Evolutionary conservation across 2,888 invertebrate species (phyloP).

Genomic region (Gymnoscelis rufifasciata): DNA sequence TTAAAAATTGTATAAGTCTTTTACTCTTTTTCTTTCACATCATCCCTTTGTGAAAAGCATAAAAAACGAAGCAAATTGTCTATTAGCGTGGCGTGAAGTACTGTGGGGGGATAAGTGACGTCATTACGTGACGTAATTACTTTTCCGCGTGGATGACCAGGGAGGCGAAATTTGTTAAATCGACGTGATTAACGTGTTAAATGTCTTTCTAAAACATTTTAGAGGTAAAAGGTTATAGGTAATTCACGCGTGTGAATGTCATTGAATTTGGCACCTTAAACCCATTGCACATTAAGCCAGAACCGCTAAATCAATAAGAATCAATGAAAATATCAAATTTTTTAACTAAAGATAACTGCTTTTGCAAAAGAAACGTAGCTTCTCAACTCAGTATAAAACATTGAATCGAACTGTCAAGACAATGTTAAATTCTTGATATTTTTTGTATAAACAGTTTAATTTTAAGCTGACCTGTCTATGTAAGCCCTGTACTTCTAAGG

Average conservation of each 20-base stretch:
- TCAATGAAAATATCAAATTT: too few species aligned
- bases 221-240: constrained; percentile 40
- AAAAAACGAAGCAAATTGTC: constrained; percentile 69
- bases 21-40: background rate
- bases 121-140: constrained; percentile 75
- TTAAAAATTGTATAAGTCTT: too few species aligned
- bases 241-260: constrained; percentile 25
- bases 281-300: background rate
- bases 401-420: too few species aligned
- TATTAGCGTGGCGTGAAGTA: constrained; percentile 54
- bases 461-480: too few species aligned
- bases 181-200: constrained; percentile 70
- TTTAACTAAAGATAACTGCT: too few species aligned
- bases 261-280: constrained; percentile 12
- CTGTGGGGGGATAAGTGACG: constrained; percentile 63
- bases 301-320: background rate
- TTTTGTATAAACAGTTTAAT: too few species aligned
- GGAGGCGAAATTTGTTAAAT: constrained; percentile 70
- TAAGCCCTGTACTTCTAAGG: too few species aligned
- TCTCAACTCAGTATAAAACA: too few species aligned
- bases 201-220: constrained; percentile 65
- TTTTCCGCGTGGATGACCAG: constrained; percentile 74
- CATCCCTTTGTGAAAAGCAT: constrained; percentile 37
- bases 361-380: too few species aligned
- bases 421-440: too few species aligned